Percentiles rank a stretch among this genome's conserved stretches.
Conservation (phyloP, 2,797 vertebrate species). For the Myotis pilosus region DNA sequence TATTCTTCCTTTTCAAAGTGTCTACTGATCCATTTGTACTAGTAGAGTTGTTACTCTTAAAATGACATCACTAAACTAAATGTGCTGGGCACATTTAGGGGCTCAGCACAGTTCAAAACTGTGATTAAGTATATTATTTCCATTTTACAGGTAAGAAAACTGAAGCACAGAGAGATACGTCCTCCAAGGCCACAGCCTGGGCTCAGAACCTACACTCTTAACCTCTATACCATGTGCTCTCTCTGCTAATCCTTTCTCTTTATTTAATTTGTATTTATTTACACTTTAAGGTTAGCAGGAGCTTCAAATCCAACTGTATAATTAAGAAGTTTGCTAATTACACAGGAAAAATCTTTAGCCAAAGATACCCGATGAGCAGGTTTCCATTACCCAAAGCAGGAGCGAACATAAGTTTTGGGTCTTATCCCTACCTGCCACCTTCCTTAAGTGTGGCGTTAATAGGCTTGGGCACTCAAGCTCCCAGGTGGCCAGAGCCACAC, state of each 20-base stretch:
- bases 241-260: neutral
- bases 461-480: neutral
- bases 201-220: neutral
- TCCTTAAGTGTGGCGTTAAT: neutral
- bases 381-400: neutral
- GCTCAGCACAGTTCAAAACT: neutral
- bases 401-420: neutral
- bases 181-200: neutral
- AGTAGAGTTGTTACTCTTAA: neutral
- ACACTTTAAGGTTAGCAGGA: neutral
- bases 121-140: neutral
- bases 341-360: conserved; percentile 12
- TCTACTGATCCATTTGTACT: neutral
- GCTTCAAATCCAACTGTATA: conserved; percentile 29
- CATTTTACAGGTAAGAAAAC: neutral
- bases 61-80: neutral
- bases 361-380: neutral
- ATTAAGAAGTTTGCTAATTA: conserved; percentile 59
- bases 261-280: neutral
- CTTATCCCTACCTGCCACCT: neutral
- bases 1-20: conserved; percentile 37
- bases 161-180: neutral
- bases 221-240: neutral
- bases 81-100: neutral
- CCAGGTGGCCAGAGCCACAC: neutral